Evolutionary conservation across 2,888 invertebrate species (phyloP), one percentile per base, ranked within the genome.

Genomic region (Dolomedes plantarius): DNA sequence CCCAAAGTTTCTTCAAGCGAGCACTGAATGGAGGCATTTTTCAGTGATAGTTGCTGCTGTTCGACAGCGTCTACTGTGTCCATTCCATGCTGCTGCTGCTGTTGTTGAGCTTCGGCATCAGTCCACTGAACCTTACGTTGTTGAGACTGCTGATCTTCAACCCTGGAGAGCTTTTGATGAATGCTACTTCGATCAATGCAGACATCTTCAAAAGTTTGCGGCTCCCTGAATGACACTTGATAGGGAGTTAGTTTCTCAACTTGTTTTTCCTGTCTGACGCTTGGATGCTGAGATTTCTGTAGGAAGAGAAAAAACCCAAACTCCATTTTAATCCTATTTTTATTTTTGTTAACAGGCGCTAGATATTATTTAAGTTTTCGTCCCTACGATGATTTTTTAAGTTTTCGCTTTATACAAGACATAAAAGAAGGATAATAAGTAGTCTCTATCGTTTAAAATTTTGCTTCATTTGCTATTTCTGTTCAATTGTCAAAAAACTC

Each of bases 71-170:
- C 71, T 78, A 74, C 64, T 27, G 67, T 64, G 23, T 79, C 78
- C 85, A 74, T 86, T 28, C 68, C 41, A 50, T 50, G 56, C 23
- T 67, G 67, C 5, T 64, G 65, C 64, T 29, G 64, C 46, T 1
- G 71, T n/a, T 31, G 73, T n/a, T 73, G 13, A 39, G 28, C 23
- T 16, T 68, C 29, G n/a, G 36, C 78, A 27, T 86, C 78, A n/a
- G 85, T 74, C 78, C 78, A 86, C 29, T 86, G 85, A 19, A 86
- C 85, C 13, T 69, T 50, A 19, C 85, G 72, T 9, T 56, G 78
- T 5, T 69, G 68, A 9, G 11, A 28, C 19, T 29, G 46, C 16
- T 32, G 0, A 9, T 76, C 76, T 19, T 65, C 71, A 41, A n/a
- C 7, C 19, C 76, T 83, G 13, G 76, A 72, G 32, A 83, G 64